Evolutionary conservation across 1,140 invertebrate genomes (phyloP), one percentile per base, ranked within the genome.

Genomic region (Myzus persicae): DNA sequence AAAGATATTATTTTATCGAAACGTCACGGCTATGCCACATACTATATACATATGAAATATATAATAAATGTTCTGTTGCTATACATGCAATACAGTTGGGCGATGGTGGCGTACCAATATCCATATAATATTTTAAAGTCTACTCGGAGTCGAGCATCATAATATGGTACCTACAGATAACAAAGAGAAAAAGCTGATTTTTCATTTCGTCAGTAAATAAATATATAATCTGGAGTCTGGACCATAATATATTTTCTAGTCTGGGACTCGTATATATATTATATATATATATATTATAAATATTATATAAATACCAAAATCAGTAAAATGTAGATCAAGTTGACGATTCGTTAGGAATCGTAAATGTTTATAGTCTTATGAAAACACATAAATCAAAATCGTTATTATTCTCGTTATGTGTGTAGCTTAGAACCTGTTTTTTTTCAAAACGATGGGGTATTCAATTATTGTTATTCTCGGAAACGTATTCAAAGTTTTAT

Each of bases 321-420:
- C 59, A 76, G 59, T 76, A 76, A n/a, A 76, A 76, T 76, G 31
- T 76, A 76, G 59, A 76, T 76, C 59, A 36, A 36, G 31, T 76
- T n/a, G 59, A 76, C 59, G 59, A 76, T 76, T 76, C 31, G 59
- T 76, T 5, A 76, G 31, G 59, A 36, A 76, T n/a, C 59, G 5
- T n/a, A 76, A 76, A 76, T 76, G 14, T 76, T 76, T 76, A n/a
- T n/a, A 76, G 59, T 76, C 59, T 18, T n/a, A 76, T 76, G 31
- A 76, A 76, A n/a, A n/a, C 14, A 76, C n/a, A n/a, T 76, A 76
- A 76, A 36, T 76, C 59, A 76, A 76, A 76, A 76, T n/a, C 59
- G n/a, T 76, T 76, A 76, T 76, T 76, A 76, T 76, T 76, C 59
- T 76, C 59, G 59, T 76, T 76, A 76, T 76, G 1, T 76, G n/a